Percentiles rank a stretch among this genome's conserved stretches.
Evolutionary conservation across 2,113 vertebrate species (phyloP).

Genomic region (Oryzias celebensis): DNA sequence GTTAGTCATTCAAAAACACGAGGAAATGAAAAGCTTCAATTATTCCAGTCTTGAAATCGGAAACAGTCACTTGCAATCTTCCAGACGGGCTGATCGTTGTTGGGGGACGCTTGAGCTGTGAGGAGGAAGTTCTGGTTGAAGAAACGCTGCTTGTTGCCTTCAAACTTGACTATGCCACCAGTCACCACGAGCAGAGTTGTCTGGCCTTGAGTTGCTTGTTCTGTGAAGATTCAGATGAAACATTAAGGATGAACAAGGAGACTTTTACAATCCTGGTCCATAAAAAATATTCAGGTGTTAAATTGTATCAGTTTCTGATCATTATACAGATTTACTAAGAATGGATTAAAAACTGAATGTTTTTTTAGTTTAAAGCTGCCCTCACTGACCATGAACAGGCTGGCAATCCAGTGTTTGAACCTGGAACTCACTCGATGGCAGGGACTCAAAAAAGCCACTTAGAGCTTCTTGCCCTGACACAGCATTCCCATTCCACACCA

Average conservation of each 20-base stretch:
- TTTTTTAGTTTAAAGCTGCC: not conserved
- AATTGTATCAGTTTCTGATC: not conserved
- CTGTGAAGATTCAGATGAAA: slow-evolving; percentile 64
- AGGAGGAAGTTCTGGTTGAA: slow-evolving; percentile 97
- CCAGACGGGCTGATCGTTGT: slow-evolving; percentile 89
- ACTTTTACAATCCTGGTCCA: not conserved
- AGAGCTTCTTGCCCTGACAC: slow-evolving; percentile 90
- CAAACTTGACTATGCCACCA: slow-evolving; percentile 91
- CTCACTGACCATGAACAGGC: slow-evolving; percentile 88
- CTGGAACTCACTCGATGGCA: slow-evolving; percentile 95
- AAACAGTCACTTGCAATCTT: slow-evolving; percentile 98
- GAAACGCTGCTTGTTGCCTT: slow-evolving; percentile 92
- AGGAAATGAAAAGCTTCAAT: slow-evolving; percentile 58
- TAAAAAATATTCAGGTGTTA: no score
- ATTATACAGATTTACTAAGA: not conserved
- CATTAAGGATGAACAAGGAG: not conserved
- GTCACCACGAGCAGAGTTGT: slow-evolving; percentile 92
- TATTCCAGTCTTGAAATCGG: slow-evolving; percentile 94
- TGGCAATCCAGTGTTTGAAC: slow-evolving; percentile 92
- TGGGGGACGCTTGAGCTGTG: slow-evolving; percentile 87
- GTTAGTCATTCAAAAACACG: not conserved
- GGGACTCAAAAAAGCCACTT: slow-evolving; percentile 91
- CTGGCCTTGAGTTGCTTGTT: slow-evolving; percentile 94
- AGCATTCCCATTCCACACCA: slow-evolving; percentile 97
- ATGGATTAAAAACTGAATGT: not conserved